Base-by-base conservation (phyloP, 2,113 vertebrate species). In the Zapornia atra region DNA sequence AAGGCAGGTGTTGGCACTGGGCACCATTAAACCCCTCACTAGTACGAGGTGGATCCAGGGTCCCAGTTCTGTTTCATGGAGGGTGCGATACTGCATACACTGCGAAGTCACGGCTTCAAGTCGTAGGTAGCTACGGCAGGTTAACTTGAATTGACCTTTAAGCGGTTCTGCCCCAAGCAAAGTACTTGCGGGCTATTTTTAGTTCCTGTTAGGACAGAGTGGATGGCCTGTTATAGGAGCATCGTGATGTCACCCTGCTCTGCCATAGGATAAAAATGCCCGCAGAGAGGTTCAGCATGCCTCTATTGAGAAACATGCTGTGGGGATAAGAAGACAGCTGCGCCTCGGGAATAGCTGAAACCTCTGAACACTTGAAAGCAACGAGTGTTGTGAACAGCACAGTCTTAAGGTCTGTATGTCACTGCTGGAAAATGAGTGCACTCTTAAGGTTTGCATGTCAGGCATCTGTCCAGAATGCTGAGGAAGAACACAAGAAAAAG, bases 301-400 rank as follows among this genome's bases (percentile, higher is more conserved):
- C 22, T 53, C 66, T 33, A 6, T 17, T 17, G 12, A n/a, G 29
- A 72, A 83, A n/a, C 18, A 59, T 0, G 1, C 38, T 24, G 33
- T 14, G 33, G 60, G 21, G 28, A 7, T n/a, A 44, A 81, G 31
- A 34, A 2, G 5, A 26, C 22, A 38, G 24, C 36, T 44, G n/a
- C 34, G 40, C 18, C 40, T 71, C 46, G 40, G 44, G 51, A 34
- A 18, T 0, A 60, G 38, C 8, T 9, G 5, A 72, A 79, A 63
- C 31, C 79, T 57, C 48, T 10, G 22, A 12, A 40, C n/a, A 28
- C 70, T 50, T 68, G 28, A 59, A 92, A 66, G 44, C 17, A 8
- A 63, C 2, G 5, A 64, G 31, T 24, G 4, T 29, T 28, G n/a
- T 0, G 0, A 66, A 54, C 2, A 86, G 31, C 34, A 15, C 11